These are phyloP conservation scores for Nibea albiflora DNA, from an alignment of 2,113 vertebrate genomes.

Conservation along the genomic window DNA sequence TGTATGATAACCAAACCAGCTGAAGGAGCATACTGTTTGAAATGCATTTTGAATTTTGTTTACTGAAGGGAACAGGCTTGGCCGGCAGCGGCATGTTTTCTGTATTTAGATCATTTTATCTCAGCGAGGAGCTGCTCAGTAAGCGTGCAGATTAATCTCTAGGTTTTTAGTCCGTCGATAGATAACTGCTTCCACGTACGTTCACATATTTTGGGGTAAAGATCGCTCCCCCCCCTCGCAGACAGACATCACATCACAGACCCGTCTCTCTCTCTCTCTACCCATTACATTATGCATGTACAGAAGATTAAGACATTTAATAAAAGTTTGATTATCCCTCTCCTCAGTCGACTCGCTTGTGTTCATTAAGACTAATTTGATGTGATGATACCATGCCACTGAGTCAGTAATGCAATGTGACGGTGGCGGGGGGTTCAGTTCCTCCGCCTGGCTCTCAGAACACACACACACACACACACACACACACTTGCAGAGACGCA, in stretches of 20 bases:
- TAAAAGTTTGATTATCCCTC: conserved; percentile 85
- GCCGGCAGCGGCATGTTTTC: conserved; percentile 24
- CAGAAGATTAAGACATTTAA: conserved; percentile 85
- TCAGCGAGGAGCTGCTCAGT: conserved; percentile 2
- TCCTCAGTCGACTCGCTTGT: conserved; percentile 73
- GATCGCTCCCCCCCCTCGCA: conserved; percentile 15
- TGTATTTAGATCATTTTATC: conserved; percentile 40
- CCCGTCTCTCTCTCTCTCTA: conserved; percentile 39
- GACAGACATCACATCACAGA: conserved; percentile 50
- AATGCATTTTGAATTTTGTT: conserved; percentile 57
- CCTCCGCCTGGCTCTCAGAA: conserved; percentile 24
- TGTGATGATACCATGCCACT: conserved; percentile 68
- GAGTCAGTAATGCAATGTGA: conserved; percentile 75
- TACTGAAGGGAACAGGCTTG: conserved; percentile 55
- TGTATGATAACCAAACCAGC: conserved; percentile 71
- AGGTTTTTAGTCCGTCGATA: conserved; percentile 26
- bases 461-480: conserved; percentile 39
- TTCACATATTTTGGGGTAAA: conserved; percentile 34
- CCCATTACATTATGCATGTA: conserved; percentile 80
- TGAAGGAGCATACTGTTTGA: conserved; percentile 57
- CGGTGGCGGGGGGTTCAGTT: conserved; percentile 41
- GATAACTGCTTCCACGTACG: conserved; percentile 23
- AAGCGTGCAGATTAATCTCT: conserved; percentile 40
- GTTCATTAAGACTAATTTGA: conserved; percentile 80
- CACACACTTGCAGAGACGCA: conserved; percentile 16